Evolutionary conservation across 2,113 vertebrate genomes (phyloP), one percentile per base, ranked within the genome.

Genomic region (Lagenorhynchus albirostris): DNA sequence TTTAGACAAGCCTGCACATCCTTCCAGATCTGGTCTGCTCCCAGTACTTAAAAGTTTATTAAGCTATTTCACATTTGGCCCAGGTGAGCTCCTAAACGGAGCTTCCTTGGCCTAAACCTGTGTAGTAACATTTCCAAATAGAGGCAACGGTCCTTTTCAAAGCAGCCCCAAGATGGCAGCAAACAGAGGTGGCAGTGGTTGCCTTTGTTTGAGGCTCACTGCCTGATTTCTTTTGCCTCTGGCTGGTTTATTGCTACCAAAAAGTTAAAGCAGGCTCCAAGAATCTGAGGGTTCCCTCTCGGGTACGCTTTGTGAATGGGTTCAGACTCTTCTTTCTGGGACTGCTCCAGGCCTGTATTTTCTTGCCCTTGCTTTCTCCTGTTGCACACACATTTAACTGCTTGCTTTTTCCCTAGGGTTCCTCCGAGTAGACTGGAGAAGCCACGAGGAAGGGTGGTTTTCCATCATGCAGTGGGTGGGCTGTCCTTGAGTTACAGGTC

Each of bases 61-160:
- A 90, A 95, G n/a, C 44, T 63, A 29, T 55, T 67, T 96, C 65
- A 55, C n/a, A 50, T 68, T 94, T 88, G 90, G 93, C 44, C 33
- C 65, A 55, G 6, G 18, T 89, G 53, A 93, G 88, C 33, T 67
- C n/a, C 81, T 81, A 90, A 91, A 55, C 29, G 0, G 1, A 90
- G 31, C 29, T 81, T 76, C 50, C 65, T 70, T 96, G 76, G 36
- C 29, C 20, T 65, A 71, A 92, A 33, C n/a, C 62, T 89, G 23
- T 88, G 36, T 67, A 80, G 36, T 67, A 83, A 93, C 23, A 87
- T 93, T 95, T 77, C 67, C 20, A 91, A 77, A 26, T 18, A 12
- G 33, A 47, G 31, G 17, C 23, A 21, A 6, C 44, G 10, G 15
- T 65, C 67, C 58, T 90, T 94, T 87, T 84, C 84, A 90, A 83